Evolutionary conservation across 2,113 vertebrate species (phyloP).

Genomic region (Bos javanicus): DNA sequence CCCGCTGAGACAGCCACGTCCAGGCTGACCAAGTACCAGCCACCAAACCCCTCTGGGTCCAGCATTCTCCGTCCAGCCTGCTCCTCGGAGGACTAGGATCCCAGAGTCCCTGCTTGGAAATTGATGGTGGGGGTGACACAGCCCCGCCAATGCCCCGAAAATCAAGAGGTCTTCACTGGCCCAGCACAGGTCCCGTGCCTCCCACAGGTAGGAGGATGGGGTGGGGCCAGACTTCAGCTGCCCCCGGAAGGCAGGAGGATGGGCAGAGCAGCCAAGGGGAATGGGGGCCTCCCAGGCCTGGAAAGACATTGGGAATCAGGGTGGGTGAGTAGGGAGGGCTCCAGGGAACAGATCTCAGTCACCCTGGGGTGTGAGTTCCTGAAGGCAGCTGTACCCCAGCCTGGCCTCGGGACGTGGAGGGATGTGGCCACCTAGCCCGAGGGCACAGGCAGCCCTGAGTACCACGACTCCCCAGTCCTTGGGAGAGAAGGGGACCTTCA

Average conservation of each 20-base stretch:
- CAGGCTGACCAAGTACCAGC: background rate
- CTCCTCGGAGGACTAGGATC: background rate
- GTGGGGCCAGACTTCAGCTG: no score
- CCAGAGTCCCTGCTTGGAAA: background rate
- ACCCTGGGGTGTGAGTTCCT: background rate
- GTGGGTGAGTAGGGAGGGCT: background rate
- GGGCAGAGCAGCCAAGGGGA: background rate
- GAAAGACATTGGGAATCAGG: background rate
- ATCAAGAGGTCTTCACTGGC: background rate
- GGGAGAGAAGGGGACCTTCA: background rate
- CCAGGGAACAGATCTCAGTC: background rate
- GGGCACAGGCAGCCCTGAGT: no score
- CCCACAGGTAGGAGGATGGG: background rate
- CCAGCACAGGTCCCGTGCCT: background rate
- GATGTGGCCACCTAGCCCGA: rapidly evolving
- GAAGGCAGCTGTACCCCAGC: background rate
- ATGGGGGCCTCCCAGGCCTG: background rate
- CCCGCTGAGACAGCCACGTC: background rate
- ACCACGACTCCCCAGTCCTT: background rate
- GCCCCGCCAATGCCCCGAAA: background rate
- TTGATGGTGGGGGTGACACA: background rate
- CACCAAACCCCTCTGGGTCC: background rate
- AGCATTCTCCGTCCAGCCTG: background rate
- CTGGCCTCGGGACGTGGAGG: rapidly evolving
- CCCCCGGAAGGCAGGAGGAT: background rate